phyloP scores from a whole-genome alignment of 2,797 vertebrate genomes.

The Galago senegalensis region DNA sequence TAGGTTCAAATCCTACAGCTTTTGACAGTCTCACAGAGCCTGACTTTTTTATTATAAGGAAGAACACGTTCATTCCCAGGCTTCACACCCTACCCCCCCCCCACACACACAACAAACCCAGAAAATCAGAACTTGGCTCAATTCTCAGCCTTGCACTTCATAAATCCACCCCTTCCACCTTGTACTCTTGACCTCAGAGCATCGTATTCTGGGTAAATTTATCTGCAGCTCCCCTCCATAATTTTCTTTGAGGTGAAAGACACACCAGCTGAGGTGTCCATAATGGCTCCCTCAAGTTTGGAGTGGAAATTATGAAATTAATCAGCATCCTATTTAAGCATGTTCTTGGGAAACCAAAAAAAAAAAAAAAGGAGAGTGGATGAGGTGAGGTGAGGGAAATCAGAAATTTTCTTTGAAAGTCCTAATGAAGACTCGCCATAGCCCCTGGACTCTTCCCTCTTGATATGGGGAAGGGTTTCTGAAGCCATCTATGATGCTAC shows the following conservation, averaged over 20 bases:
- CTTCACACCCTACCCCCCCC: too few relatives aligned
- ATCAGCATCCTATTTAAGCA: not conserved
- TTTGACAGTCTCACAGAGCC: not conserved
- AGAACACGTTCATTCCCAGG: not conserved
- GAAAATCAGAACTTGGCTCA: not conserved
- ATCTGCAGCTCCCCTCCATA: not conserved
- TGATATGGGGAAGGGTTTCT: rapidly evolving
- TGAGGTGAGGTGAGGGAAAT: not conserved
- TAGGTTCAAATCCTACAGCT: slow-evolving; percentile 39
- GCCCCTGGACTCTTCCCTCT: not conserved
- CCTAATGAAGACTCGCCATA: not conserved
- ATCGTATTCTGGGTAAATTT: not conserved
- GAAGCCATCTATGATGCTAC: not conserved
- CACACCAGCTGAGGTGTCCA: not conserved
- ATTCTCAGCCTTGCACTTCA: not conserved
- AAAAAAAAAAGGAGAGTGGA: not conserved
- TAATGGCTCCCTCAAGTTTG: not conserved
- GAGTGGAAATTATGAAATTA: not conserved
- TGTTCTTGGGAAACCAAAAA: not conserved
- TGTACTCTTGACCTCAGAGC: not conserved
- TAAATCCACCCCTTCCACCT: not conserved
- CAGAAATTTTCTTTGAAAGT: not conserved
- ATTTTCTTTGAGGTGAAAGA: not conserved
- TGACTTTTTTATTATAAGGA: not conserved
- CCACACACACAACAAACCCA: too few relatives aligned